Evolutionary conservation across 1,140 invertebrate genomes (phyloP).

Genomic region (Drosophila neocordata): DNA sequence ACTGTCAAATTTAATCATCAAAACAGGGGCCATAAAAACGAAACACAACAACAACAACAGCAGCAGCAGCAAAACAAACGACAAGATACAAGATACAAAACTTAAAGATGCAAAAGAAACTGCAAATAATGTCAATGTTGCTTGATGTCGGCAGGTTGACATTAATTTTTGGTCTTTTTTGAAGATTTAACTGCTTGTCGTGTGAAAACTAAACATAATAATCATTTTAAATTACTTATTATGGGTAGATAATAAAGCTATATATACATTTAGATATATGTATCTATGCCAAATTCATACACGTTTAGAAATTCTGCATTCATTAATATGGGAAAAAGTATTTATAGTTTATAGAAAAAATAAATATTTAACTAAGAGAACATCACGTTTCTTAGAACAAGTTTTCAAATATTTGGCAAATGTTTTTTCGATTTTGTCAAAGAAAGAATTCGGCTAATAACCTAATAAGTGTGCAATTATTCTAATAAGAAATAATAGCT

Average conservation of each 20-base stretch:
- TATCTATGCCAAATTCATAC: not conserved
- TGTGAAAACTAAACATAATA: constrained; percentile 8
- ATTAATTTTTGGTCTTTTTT: constrained; percentile 40
- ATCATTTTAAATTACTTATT: not conserved
- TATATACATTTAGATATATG: constrained; percentile 23
- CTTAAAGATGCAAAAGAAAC: constrained; percentile 26
- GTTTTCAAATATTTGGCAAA: too few species aligned
- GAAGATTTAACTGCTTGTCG: not conserved
- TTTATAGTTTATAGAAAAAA: too few species aligned
- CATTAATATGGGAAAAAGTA: too few species aligned
- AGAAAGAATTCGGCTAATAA: too few species aligned
- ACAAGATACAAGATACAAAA: constrained; percentile 45
- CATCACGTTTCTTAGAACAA: too few species aligned
- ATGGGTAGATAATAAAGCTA: not conserved
- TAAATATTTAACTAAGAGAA: too few species aligned
- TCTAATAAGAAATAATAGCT: too few species aligned
- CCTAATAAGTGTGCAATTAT: too few species aligned
- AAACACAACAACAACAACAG: too few species aligned
- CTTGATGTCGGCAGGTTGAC: constrained; percentile 48
- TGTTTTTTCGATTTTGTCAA: too few species aligned
- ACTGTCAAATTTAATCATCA: constrained; percentile 79
- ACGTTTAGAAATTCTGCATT: too few species aligned
- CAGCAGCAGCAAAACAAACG: constrained; percentile 12
- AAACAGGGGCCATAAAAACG: constrained; percentile 53
- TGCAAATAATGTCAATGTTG: constrained; percentile 46